phyloP scores from a whole-genome alignment of 2,113 vertebrate genomes.

The Silurus asotus region DNA sequence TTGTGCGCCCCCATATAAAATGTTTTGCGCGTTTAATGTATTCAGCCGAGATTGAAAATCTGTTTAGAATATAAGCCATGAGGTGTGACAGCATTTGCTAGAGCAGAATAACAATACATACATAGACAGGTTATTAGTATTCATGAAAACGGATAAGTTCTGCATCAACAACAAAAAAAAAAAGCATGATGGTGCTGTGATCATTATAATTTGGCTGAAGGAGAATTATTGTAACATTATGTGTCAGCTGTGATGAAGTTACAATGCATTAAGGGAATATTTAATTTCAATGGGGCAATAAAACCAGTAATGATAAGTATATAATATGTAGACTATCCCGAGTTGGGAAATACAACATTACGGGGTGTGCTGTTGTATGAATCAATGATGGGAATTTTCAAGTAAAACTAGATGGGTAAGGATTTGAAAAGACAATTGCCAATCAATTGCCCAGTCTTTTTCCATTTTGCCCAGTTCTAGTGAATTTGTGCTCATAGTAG shows the following conservation, averaged over 20 bases:
- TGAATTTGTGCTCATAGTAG: not conserved
- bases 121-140: slow-evolving; percentile 28
- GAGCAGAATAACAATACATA: slow-evolving; percentile 23
- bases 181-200: slow-evolving; percentile 12
- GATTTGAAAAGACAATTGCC: not conserved
- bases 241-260: slow-evolving; percentile 4
- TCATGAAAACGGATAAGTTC: slow-evolving; percentile 12
- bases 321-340: not conserved
- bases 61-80: slow-evolving; percentile 26
- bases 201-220: slow-evolving; percentile 12
- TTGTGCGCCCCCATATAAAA: slow-evolving; percentile 2
- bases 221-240: slow-evolving; percentile 7
- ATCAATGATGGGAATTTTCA: not conserved
- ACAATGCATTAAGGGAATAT: not conserved
- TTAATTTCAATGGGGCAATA: not conserved
- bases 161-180: not conserved
- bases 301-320: not conserved
- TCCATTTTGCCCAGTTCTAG: not conserved
- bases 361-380: not conserved
- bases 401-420: not conserved
- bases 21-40: slow-evolving; percentile 9
- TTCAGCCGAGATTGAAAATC: not conserved
- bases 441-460: not conserved
- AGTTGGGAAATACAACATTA: not conserved
- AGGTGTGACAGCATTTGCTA: slow-evolving; percentile 5